Evolutionary conservation across 2,797 vertebrate species (phyloP).

Genomic region (Enteromius trimaculatus): DNA sequence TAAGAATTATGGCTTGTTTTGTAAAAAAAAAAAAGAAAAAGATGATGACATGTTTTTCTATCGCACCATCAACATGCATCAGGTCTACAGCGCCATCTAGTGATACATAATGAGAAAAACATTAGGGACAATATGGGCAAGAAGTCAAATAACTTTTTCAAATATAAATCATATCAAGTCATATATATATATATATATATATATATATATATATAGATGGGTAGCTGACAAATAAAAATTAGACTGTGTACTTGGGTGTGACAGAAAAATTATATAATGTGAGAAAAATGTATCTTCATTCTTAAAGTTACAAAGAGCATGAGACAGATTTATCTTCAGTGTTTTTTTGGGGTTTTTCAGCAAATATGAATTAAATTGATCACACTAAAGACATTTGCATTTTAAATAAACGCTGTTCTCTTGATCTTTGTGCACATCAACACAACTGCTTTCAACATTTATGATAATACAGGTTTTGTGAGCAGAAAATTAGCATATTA

Average conservation of each 20-base stretch:
- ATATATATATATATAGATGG: too few species aligned
- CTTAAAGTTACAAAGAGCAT: too few species aligned
- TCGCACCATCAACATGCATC: neutral
- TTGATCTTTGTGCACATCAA: too few species aligned
- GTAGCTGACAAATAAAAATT: too few species aligned
- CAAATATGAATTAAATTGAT: neutral
- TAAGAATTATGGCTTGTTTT: constrained; percentile 57
- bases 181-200: too few species aligned
- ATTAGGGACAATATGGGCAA: neutral
- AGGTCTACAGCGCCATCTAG: constrained; percentile 70
- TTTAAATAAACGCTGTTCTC: neutral
- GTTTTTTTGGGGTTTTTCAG: neutral
- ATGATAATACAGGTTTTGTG: neutral
- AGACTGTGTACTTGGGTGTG: too few species aligned
- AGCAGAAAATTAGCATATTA: neutral
- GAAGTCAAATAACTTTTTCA: neutral
- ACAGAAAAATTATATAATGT: too few species aligned
- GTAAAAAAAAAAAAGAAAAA: constrained; percentile 45
- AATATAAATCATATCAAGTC: too few species aligned
- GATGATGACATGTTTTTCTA: constrained; percentile 14
- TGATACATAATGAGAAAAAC: constrained; percentile 47
- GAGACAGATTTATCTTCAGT: too few species aligned
- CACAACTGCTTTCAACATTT: neutral
- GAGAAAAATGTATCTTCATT: too few species aligned
- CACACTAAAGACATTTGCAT: neutral